Evolutionary conservation across 2,797 vertebrate species (phyloP).

Genomic region (Discoglossus pictus): DNA sequence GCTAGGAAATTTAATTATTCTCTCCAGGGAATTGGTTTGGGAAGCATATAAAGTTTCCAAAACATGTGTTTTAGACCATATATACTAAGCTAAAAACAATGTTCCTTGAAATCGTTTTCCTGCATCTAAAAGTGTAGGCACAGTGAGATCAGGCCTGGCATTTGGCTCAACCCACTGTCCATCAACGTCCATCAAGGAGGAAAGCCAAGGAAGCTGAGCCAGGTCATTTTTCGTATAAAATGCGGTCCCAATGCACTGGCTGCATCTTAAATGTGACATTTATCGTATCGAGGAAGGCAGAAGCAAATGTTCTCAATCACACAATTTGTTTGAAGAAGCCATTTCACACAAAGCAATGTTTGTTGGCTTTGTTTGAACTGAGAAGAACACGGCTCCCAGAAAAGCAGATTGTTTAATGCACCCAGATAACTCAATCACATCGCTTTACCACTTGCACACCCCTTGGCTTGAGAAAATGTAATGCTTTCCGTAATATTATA

Average conservation of each 20-base stretch:
- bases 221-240: constrained; percentile 7
- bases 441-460: constrained; percentile 23
- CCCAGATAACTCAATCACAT: constrained; percentile 17
- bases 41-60: too few relatives aligned
- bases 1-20: too few relatives aligned
- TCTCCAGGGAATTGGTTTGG: too few relatives aligned
- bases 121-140: neutral
- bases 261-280: constrained; percentile 20
- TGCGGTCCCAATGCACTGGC: constrained; percentile 24
- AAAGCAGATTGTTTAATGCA: constrained; percentile 22
- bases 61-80: too few relatives aligned
- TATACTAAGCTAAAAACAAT: too few relatives aligned
- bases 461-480: constrained; percentile 7
- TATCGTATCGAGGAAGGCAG: neutral
- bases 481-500: constrained; percentile 8
- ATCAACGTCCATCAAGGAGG: constrained; percentile 8
- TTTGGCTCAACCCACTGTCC: constrained; percentile 7
- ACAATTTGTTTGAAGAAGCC: constrained; percentile 21
- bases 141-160: neutral
- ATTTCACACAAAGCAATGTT: constrained; percentile 13
- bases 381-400: neutral
- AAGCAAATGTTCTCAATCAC: constrained; percentile 3
- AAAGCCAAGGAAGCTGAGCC: constrained; percentile 5
- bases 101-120: too few relatives aligned
- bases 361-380: constrained; percentile 3